These are phyloP conservation scores for Tetragonula carbonaria DNA, from an alignment of 2,888 invertebrate species.

Conservation along the genomic window DNA sequence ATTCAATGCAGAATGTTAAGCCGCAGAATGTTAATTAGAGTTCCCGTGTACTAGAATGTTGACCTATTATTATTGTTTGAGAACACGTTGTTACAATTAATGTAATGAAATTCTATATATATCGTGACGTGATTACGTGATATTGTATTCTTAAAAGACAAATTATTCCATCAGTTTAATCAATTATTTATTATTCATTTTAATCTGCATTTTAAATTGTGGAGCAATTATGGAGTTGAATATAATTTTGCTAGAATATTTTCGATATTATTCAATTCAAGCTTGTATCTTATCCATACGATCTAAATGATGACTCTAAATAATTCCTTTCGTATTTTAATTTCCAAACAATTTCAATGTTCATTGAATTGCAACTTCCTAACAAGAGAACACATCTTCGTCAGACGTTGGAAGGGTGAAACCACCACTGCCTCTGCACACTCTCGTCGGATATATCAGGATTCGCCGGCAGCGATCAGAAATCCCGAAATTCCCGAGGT, in stretches of 20 bases:
- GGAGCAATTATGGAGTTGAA: no score
- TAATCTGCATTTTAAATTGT: no score
- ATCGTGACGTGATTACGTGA: no score
- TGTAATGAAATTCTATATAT: not conserved
- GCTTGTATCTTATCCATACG: not conserved
- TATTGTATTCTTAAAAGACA: no score
- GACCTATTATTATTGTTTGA: not conserved
- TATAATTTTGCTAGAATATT: no score
- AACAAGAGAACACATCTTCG: not conserved
- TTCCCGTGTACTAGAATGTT: not conserved
- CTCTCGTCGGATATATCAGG: not conserved
- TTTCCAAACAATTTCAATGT: not conserved
- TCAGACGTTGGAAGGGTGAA: not conserved
- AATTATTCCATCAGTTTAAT: no score
- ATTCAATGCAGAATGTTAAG: slow-evolving; percentile 3
- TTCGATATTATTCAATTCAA: no score
- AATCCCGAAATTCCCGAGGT: slow-evolving; percentile 50
- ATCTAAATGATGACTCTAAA: not conserved
- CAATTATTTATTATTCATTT: no score
- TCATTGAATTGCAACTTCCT: not conserved
- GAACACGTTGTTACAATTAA: not conserved
- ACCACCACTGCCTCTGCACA: not conserved
- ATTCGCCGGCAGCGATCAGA: not conserved
- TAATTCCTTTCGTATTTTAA: not conserved
- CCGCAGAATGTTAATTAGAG: slow-evolving; percentile 1